Evolutionary conservation across 2,797 vertebrate species (phyloP).

Genomic region (Acomys russatus): DNA sequence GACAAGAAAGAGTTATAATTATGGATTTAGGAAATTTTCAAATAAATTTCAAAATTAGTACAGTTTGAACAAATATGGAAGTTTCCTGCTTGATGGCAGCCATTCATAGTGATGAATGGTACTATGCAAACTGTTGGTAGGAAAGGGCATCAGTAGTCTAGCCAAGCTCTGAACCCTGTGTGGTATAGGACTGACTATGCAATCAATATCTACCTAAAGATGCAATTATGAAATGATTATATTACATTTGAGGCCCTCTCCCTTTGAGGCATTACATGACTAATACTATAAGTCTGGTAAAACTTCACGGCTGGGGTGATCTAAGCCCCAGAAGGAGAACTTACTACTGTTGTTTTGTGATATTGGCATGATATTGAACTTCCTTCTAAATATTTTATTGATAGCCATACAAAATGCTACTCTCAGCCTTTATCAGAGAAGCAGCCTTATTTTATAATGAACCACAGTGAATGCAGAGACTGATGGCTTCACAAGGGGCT

Average conservation of each 20-base stretch:
- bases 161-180: not conserved
- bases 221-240: not conserved
- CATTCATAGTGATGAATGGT: not conserved
- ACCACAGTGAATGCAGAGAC: not conserved
- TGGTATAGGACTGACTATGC: not conserved
- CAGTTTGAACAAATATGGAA: not conserved
- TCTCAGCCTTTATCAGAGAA: not conserved
- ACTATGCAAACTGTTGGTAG: not conserved
- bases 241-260: not conserved
- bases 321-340: not conserved
- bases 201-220: not conserved
- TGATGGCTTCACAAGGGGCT: not conserved
- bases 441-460: not conserved
- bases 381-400: not conserved
- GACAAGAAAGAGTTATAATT: not conserved
- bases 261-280: not conserved
- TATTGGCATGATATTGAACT: not conserved
- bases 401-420: not conserved
- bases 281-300: not conserved
- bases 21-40: not conserved
- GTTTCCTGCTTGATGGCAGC: not conserved
- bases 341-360: not conserved
- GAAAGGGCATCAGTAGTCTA: not conserved
- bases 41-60: not conserved
- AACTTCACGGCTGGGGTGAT: not conserved